Percentiles rank a stretch among this genome's conserved stretches.
These are phyloP conservation scores for Carlito syrichta DNA, from an alignment of 2,113 vertebrate genomes.

Conservation along the genomic window DNA sequence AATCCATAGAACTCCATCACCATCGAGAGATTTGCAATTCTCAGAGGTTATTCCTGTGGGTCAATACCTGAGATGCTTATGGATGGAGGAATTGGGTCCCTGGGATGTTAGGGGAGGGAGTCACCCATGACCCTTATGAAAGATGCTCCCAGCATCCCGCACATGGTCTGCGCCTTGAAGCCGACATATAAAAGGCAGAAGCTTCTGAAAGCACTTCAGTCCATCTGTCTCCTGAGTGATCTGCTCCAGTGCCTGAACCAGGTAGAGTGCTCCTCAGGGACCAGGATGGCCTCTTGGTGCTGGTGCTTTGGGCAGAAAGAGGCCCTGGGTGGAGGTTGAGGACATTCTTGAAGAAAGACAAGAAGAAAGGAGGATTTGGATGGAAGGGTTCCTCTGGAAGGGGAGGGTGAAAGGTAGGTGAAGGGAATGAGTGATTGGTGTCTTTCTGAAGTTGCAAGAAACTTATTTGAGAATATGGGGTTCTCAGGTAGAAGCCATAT, in stretches of 20 bases:
- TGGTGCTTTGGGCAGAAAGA: background rate
- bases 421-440: background rate
- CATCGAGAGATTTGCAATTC: background rate
- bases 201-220: background rate
- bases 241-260: conserved; percentile 10
- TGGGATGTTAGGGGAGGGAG: conserved; percentile 24
- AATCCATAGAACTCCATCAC: background rate
- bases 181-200: conserved; percentile 49
- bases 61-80: conserved; percentile 35
- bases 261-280: background rate
- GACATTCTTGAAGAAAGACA: background rate
- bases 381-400: background rate
- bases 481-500: background rate
- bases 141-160: background rate
- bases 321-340: background rate
- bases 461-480: background rate
- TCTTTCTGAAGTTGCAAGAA: background rate
- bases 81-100: conserved; percentile 10
- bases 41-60: background rate
- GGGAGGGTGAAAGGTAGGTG: background rate
- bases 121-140: conserved; percentile 7
- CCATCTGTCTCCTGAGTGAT: background rate
- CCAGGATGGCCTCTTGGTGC: background rate
- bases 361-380: background rate
- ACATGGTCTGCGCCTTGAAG: background rate